Evolutionary conservation across 1,140 invertebrate genomes (phyloP).

Genomic region (Sitophilus oryzae): DNA sequence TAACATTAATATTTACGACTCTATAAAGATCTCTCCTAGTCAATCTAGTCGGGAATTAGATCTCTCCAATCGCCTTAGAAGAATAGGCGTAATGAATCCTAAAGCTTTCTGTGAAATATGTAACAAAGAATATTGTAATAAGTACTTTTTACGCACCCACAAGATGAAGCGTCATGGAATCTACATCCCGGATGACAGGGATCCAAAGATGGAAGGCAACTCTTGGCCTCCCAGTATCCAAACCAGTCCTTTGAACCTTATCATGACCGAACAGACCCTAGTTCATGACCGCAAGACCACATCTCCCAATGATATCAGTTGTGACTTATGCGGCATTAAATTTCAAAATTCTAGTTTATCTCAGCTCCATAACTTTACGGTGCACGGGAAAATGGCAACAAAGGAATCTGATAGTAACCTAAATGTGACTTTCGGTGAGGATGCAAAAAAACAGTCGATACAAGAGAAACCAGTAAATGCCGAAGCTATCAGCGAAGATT

Average conservation of each 20-base stretch:
- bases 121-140: slow-evolving; percentile 92
- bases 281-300: slow-evolving; percentile 37
- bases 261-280: slow-evolving; percentile 49
- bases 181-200: slow-evolving; percentile 53
- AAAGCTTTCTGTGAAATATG: slow-evolving; percentile 92
- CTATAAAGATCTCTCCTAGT: slow-evolving; percentile 37
- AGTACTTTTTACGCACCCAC: slow-evolving; percentile 89
- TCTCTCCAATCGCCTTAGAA: slow-evolving; percentile 63
- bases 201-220: slow-evolving; percentile 44
- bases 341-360: slow-evolving; percentile 46
- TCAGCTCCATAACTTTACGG: slow-evolving; percentile 45
- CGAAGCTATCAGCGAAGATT: slow-evolving; percentile 66
- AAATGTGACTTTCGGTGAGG: slow-evolving; percentile 25
- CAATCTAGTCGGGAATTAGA: slow-evolving; percentile 44
- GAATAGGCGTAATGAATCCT: slow-evolving; percentile 74
- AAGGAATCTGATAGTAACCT: slow-evolving; percentile 18
- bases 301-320: slow-evolving; percentile 44
- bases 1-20: slow-evolving; percentile 31
- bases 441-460: slow-evolving; percentile 23
- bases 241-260: slow-evolving; percentile 56
- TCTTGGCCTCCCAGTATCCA: slow-evolving; percentile 50
- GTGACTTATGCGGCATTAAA: slow-evolving; percentile 42
- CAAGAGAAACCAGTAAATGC: slow-evolving; percentile 34
- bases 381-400: slow-evolving; percentile 36
- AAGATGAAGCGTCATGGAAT: slow-evolving; percentile 78